Conservation (phyloP, 92 coral and sea anemone species). For the Heliopora coerulea region DNA sequence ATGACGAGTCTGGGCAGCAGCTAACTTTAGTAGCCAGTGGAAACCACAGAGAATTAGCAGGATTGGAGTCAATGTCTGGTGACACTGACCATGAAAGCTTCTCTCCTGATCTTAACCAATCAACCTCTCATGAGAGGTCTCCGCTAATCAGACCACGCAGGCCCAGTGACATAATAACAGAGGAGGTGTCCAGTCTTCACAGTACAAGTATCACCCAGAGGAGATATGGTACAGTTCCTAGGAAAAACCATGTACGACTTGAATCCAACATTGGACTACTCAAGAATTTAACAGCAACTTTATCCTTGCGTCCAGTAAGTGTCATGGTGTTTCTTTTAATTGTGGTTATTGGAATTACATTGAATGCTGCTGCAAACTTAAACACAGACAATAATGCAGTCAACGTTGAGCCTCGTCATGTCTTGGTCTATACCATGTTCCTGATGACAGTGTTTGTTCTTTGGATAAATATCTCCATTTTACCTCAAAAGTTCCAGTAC, state of each 20-base stretch:
- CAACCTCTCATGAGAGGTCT: background rate
- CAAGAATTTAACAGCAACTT: background rate
- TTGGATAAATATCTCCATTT: background rate
- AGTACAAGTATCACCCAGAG: background rate
- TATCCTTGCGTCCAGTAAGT: slow-evolving; percentile 5
- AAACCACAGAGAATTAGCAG: background rate
- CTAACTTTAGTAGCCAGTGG: background rate
- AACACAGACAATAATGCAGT: slow-evolving; percentile 1
- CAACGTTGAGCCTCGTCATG: slow-evolving; percentile 22
- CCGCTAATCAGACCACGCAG: slow-evolving; percentile 18
- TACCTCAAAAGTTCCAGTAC: slow-evolving; percentile 11
- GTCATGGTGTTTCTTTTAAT: slow-evolving; percentile 7
- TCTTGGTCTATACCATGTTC: slow-evolving; percentile 13
- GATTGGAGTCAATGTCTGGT: too few relatives aligned
- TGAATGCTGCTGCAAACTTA: slow-evolving; percentile 9
- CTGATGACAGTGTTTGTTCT: slow-evolving; percentile 13
- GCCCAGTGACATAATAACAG: background rate
- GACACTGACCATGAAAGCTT: too few relatives aligned
- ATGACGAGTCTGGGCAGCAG: background rate
- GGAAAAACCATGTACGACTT: background rate
- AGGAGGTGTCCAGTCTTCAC: background rate
- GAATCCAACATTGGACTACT: background rate
- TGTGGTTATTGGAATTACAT: background rate
- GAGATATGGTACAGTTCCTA: slow-evolving; percentile 9
- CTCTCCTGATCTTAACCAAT: too few relatives aligned